Base-by-base conservation (phyloP, 2,113 vertebrate species). In the Crotalus horridus region DNA sequence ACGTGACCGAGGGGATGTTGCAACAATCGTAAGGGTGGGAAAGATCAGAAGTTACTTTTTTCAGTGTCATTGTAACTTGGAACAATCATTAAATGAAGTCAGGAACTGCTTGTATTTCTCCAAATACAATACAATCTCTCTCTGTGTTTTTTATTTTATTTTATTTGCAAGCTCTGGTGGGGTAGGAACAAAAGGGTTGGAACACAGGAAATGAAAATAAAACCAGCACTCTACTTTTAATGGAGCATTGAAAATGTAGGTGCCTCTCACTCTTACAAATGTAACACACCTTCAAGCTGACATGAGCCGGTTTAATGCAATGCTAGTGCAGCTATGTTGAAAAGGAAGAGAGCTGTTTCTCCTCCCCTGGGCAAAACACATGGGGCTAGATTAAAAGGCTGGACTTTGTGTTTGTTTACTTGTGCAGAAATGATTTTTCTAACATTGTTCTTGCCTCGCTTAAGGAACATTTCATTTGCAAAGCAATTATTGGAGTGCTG, bases 391-490 rank as follows among this genome's bases (percentile, higher is more conserved):
- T 89, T 86, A 61, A 69, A 93, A 93, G 90, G n/a, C 90, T 29
- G 48, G 56, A 69, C 24, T 91, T 91, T 89, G 48, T 89, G 55
- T 90, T 53, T 91, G 93, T 91, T 91, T 93, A 91, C 85, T 92
- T 87, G 74, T 17, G 87, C 56, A 61, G 87, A 91, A 91, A 85
- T 89, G 90, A 91, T 93, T 86, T 85, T 46, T 85, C n/a, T 5
- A n/a, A 4, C 64, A n/a, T 89, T 81, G 86, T 48, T 59, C 64
- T 51, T 48, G 21, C 88, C 55, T 61, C 9, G 29, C 88, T 88
- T 85, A 81, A 91, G 90, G 90, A 93, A 88, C 87, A 93, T 54
- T 64, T 91, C 93, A 93, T 86, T 86, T 85, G 90, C 90, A 89
- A 91, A 91, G 93, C 48, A 88, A 93, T 89, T 91, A 54, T 54